Evolutionary conservation across 2,797 vertebrate genomes (phyloP).

Genomic region (Onychomys leucogaster): DNA sequence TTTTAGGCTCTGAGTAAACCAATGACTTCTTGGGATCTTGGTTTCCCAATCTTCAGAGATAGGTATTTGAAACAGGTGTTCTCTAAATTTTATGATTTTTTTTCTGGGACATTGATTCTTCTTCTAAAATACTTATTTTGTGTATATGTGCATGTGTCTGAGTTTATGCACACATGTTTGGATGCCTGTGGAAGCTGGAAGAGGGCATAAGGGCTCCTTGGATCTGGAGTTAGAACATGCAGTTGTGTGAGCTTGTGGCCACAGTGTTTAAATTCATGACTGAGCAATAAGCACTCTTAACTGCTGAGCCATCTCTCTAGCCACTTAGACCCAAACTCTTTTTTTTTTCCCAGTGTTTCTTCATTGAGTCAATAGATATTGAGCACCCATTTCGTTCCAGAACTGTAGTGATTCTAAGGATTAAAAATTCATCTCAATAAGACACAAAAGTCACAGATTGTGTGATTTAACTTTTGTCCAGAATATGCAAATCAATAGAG

Average conservation of each 20-base stretch:
- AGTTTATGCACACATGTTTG: not conserved
- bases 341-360: slow-evolving; percentile 38
- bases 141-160: not conserved
- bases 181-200: not conserved
- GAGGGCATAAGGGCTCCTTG: not conserved
- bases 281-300: not conserved
- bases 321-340: not conserved
- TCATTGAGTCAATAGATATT: slow-evolving; percentile 19
- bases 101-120: slow-evolving; percentile 32
- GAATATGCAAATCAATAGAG: not conserved
- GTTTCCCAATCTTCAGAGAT: slow-evolving; percentile 55
- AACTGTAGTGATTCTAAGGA: not conserved
- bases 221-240: not conserved
- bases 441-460: not conserved
- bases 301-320: not conserved
- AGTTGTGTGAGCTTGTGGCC: not conserved
- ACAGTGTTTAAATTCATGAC: not conserved
- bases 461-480: not conserved
- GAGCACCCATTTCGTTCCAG: slow-evolving; percentile 28
- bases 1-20: slow-evolving; percentile 30
- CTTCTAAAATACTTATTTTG: not conserved
- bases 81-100: not conserved
- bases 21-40: slow-evolving; percentile 30
- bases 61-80: slow-evolving; percentile 20
- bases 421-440: slow-evolving; percentile 17